A percentile compares a stretch with the other conserved stretches of the same genome.
Evolutionary conservation across 2,888 invertebrate genomes (phyloP).

Genomic region (Pedicia rivosa): DNA sequence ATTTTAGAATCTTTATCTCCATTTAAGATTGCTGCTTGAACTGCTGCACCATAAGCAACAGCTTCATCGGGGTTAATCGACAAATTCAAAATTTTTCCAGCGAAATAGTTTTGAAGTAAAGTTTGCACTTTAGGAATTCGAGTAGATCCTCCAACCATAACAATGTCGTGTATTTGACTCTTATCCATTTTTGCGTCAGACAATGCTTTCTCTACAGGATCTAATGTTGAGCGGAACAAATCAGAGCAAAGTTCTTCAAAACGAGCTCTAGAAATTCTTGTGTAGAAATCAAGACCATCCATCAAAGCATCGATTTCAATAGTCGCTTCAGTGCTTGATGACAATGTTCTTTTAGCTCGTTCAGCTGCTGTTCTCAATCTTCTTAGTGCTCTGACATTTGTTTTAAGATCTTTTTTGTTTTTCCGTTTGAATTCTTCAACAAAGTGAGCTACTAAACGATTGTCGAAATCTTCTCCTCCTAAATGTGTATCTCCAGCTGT

Average conservation of each 20-base stretch:
- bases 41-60: constrained; percentile 62
- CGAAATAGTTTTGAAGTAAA: constrained; percentile 58
- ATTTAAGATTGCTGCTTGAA: constrained; percentile 55
- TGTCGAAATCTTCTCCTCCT: constrained; percentile 89
- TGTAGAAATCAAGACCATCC: constrained; percentile 58
- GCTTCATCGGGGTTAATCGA: constrained; percentile 71
- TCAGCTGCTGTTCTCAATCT: constrained; percentile 61
- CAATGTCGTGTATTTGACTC: constrained; percentile 57
- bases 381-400: constrained; percentile 48
- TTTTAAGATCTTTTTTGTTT: constrained; percentile 48
- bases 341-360: constrained; percentile 59
- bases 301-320: constrained; percentile 61
- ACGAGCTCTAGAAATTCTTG: constrained; percentile 52
- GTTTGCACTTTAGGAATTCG: constrained; percentile 65
- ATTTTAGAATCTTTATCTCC: constrained; percentile 55
- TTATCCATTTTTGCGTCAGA: constrained; percentile 67
- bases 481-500: constrained; percentile 92
- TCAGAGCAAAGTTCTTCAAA: constrained; percentile 62
- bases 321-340: constrained; percentile 58
- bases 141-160: constrained; percentile 67
- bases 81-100: constrained; percentile 51
- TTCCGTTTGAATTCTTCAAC: constrained; percentile 78
- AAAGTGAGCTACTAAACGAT: constrained; percentile 78
- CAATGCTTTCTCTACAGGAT: constrained; percentile 64
- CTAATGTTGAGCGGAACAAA: constrained; percentile 52